phyloP scores from a whole-genome alignment of 2,113 vertebrate species.

The Ageneiosus marmoratus region DNA sequence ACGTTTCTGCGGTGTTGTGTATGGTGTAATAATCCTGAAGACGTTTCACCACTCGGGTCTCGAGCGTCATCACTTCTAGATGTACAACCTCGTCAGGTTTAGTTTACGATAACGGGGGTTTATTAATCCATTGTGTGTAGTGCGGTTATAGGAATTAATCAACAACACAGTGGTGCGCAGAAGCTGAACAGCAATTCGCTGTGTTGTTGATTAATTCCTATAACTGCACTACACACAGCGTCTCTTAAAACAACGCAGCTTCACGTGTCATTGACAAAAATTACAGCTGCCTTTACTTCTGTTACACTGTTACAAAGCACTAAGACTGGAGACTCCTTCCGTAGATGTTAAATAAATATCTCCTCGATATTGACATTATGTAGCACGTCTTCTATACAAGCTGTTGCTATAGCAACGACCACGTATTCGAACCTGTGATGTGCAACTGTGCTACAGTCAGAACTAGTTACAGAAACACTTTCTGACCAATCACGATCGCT shows the following conservation, averaged over 20 bases:
- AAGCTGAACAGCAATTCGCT: too few relatives aligned
- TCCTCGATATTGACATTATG: too few relatives aligned
- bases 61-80: neutral
- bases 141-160: neutral
- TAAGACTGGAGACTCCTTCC: too few relatives aligned
- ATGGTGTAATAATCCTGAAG: neutral
- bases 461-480: neutral
- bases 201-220: neutral
- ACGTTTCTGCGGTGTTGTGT: neutral
- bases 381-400: neutral
- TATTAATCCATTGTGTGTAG: too few relatives aligned
- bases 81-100: neutral
- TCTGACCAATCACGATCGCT: neutral
- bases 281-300: too few relatives aligned
- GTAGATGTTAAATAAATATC: too few relatives aligned
- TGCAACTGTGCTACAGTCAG: neutral
- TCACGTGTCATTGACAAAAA: too few relatives aligned
- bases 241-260: too few relatives aligned
- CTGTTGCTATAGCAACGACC: neutral
- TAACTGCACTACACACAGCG: too few relatives aligned
- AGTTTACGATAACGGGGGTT: too few relatives aligned
- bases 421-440: neutral
- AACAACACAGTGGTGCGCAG: neutral
- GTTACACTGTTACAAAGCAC: too few relatives aligned
- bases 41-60: neutral